Conservation (phyloP, 1,140 invertebrate species). For the Polypedilum vanderplanki region DNA sequence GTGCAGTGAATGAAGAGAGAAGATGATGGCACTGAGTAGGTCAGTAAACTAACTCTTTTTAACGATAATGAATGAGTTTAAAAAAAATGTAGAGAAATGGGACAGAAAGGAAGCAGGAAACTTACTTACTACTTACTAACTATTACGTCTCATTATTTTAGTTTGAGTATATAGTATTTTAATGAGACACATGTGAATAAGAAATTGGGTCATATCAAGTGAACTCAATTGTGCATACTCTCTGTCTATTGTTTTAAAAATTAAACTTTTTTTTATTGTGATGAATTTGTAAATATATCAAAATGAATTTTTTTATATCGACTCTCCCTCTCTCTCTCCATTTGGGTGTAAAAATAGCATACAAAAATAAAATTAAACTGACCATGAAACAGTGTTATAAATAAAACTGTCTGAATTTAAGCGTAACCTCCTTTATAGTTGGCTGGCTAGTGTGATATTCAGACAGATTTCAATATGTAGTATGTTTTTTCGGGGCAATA, state of each 20-base stretch:
- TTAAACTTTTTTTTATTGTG: not conserved
- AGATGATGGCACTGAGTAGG: not conserved
- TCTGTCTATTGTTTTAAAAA: constrained; percentile 4
- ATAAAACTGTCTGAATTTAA: not conserved
- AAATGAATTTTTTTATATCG: not conserved
- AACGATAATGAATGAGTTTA: not conserved
- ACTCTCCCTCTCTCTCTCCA: not conserved
- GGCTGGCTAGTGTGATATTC: too few relatives aligned
- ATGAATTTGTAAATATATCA: not conserved
- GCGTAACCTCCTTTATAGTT: not conserved
- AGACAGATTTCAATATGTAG: not conserved
- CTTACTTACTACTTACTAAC: too few relatives aligned
- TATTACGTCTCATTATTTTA: too few relatives aligned
- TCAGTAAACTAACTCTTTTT: not conserved
- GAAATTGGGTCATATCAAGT: too few relatives aligned
- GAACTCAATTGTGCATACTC: not conserved
- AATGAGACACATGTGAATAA: too few relatives aligned
- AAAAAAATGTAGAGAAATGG: too few relatives aligned
- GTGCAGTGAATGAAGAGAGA: not conserved
- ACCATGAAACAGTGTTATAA: not conserved
- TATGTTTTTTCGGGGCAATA: not conserved
- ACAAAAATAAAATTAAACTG: constrained; percentile 5
- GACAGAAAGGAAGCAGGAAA: too few relatives aligned
- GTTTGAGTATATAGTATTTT: too few relatives aligned
- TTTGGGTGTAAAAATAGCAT: not conserved